A percentile compares a stretch with the other conserved stretches of the same genome.
phyloP scores from a whole-genome alignment of 2,797 vertebrate species.

The Myotis pilosus region DNA sequence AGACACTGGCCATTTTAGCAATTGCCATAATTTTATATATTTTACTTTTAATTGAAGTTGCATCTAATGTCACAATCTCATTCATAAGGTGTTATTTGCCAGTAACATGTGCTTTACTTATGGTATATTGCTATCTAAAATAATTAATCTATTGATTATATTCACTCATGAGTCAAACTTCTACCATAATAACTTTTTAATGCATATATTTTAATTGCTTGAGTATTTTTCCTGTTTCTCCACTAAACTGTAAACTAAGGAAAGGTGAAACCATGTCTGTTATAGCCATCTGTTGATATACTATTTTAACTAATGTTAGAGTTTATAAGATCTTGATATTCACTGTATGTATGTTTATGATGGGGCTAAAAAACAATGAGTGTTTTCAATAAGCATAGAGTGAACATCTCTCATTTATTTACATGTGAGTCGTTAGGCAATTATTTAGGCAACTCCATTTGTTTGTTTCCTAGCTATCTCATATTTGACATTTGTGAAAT shows the following conservation, averaged over 20 bases:
- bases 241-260: neutral
- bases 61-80: neutral
- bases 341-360: neutral
- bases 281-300: neutral
- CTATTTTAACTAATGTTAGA: neutral
- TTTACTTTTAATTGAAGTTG: conserved; percentile 17
- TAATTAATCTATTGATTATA: neutral
- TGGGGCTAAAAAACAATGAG: neutral
- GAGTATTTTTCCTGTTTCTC: conserved; percentile 24
- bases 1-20: conserved; percentile 15
- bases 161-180: neutral
- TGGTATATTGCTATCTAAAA: neutral
- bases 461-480: neutral
- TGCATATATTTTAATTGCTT: conserved; percentile 16
- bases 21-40: neutral
- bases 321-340: neutral
- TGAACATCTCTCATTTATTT: neutral
- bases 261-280: neutral
- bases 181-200: neutral
- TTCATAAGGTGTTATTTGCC: conserved; percentile 20
- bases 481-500: neutral
- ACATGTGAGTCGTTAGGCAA: neutral
- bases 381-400: neutral
- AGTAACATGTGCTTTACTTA: neutral
- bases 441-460: neutral